phyloP scores from a whole-genome alignment of 2,888 invertebrate species.

The Eupithecia exiguata region DNA sequence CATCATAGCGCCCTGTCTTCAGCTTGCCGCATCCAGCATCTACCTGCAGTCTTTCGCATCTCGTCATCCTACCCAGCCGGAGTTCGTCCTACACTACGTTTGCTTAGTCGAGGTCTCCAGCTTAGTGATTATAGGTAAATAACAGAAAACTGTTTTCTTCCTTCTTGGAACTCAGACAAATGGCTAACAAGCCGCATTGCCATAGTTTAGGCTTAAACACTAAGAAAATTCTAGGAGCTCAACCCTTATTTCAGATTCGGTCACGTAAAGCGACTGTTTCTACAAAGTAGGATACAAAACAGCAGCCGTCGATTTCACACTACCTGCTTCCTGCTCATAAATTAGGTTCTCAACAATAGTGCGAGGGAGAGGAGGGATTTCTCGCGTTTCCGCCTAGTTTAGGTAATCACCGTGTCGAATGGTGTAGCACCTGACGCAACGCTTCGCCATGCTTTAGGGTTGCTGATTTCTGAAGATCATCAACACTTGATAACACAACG shows the following conservation, averaged over 20 bases:
- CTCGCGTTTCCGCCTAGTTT: conserved; percentile 52
- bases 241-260: conserved; percentile 3
- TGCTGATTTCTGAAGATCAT: conserved; percentile 10
- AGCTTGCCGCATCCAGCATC: too few species aligned
- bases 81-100: too few species aligned
- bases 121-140: too few species aligned
- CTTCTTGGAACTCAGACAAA: not conserved
- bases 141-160: not conserved
- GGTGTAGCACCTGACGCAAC: conserved; percentile 49
- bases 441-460: conserved; percentile 36
- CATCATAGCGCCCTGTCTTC: too few species aligned
- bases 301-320: conserved; percentile 40
- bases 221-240: not conserved
- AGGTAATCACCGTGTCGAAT: conserved; percentile 60
- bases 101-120: too few species aligned
- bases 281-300: conserved; percentile 13
- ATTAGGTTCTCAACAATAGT: conserved; percentile 43
- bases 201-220: not conserved
- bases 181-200: not conserved
- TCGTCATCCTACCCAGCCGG: too few species aligned
- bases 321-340: conserved; percentile 43
- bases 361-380: conserved; percentile 50
- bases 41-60: too few species aligned
- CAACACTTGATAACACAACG: not conserved
- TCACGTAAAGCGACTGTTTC: conserved; percentile 4